Conservation (phyloP, 1,140 invertebrate species). For the Leptinotarsa texana region DNA sequence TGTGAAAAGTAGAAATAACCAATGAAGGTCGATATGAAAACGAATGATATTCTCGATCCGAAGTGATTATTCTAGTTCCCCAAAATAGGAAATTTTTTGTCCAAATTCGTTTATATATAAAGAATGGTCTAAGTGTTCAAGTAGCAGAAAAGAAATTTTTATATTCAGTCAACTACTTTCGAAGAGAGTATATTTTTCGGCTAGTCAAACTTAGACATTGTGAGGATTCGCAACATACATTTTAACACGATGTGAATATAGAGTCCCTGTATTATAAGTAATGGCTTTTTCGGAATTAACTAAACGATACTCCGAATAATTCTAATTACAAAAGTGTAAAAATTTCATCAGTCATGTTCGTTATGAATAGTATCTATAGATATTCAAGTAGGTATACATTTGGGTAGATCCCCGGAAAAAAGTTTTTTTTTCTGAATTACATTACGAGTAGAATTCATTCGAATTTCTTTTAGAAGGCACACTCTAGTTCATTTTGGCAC, state of each 20-base stretch:
- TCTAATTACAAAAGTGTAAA: conserved; percentile 53
- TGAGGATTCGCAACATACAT: conserved; percentile 53
- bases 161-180: conserved; percentile 32
- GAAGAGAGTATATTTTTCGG: conserved; percentile 42
- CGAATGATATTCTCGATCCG: too few species aligned
- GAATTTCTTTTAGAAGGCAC: conserved; percentile 47
- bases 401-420: neutral
- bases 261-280: conserved; percentile 43
- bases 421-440: conserved; percentile 7
- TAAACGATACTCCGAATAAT: conserved; percentile 50
- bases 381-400: conserved; percentile 27
- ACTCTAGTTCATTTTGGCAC: conserved; percentile 55
- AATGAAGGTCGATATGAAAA: too few species aligned
- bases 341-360: conserved; percentile 47
- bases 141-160: conserved; percentile 49
- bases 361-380: neutral
- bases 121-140: conserved; percentile 54
- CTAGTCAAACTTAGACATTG: conserved; percentile 53
- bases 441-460: conserved; percentile 20
- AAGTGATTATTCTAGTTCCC: too few species aligned
- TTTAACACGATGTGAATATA: conserved; percentile 41
- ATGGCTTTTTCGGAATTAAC: conserved; percentile 47
- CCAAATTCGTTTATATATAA: conserved; percentile 54
- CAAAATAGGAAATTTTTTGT: too few species aligned
- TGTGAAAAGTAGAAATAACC: too few species aligned